Base-by-base conservation (phyloP, 2,888 invertebrate species). In the Chrysolina oricalcia region DNA sequence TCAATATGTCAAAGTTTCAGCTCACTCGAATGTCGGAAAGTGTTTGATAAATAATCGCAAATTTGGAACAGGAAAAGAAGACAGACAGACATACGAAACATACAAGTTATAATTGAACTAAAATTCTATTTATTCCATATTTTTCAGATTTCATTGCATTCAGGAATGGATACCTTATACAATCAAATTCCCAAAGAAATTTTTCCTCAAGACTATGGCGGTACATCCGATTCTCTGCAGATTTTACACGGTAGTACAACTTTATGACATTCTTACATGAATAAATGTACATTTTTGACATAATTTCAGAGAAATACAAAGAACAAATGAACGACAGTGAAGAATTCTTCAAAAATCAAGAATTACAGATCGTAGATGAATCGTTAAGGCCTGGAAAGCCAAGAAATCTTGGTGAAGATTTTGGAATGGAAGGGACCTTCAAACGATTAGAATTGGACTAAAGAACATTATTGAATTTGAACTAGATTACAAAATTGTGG, bases 351-450 rank as follows among this genome's bases (percentile, higher is more conserved):
- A 71, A 87, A 83, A 89, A 90, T 2, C 92, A 93, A 81, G 89
- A 88, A 77, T 88, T 87, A 19, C 90, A 90, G 81, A 88, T 91
- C 53, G 92, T 93, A 2, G 89, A 90, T 71, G 93, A 93, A 78
- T 87, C 90, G 3, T 82, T 90, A 64, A 89, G 94, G 48, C 91
- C 92, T 0, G 94, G 93, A 35, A 93, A 93, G 80, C 91, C 91
- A 63, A 93, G 92, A 86, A 91, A 90, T 75, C 91, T 90, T 0
- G 90, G 91, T 0, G 92, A 92, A 77, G 90, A 93, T 80, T 85
- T 86, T 70, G 94, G 94, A 40, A 90, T 93, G 9, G 93, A 94
- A 82, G 94, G 94, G 19, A 93, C 93, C 84, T 94, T 94, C 84
- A 94, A 94, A 86, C 94, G 94, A 83, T 87, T 94, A 21, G 93